A percentile compares a stretch with the other conserved stretches of the same genome.
Conservation (phyloP, 2,113 vertebrate genomes). For the Lamprologus sp. region DNA sequence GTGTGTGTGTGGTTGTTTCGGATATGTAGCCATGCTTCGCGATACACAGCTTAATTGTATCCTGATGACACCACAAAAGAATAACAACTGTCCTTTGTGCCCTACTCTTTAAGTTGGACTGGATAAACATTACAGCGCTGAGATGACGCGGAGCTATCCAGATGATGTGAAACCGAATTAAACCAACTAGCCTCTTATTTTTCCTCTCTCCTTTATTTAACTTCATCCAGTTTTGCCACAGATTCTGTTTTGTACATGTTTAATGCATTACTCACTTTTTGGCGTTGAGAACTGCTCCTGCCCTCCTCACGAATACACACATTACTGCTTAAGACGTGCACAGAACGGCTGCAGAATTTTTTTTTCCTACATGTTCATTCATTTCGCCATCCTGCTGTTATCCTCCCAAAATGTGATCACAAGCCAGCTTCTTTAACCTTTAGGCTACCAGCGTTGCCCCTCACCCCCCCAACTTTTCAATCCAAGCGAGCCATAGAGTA, state of each 20-base stretch:
- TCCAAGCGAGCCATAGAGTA: conserved; percentile 3
- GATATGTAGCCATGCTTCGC: not conserved
- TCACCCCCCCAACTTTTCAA: not conserved
- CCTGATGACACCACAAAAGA: not conserved
- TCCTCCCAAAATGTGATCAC: not conserved
- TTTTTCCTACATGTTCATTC: not conserved
- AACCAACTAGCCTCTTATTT: not conserved
- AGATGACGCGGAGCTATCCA: no score
- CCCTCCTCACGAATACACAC: not conserved
- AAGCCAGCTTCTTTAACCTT: conserved; percentile 13
- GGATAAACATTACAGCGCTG: not conserved
- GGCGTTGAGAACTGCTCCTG: not conserved
- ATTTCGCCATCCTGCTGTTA: not conserved
- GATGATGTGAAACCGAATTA: not conserved
- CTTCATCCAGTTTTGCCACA: not conserved
- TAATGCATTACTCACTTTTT: not conserved
- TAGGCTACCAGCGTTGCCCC: not conserved
- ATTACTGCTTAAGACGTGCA: not conserved
- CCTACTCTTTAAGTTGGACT: not conserved
- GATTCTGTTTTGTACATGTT: not conserved
- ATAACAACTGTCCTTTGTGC: not conserved
- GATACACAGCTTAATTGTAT: not conserved
- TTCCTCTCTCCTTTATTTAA: not conserved
- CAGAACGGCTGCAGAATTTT: not conserved
- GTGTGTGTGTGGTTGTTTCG: not conserved